Base-by-base conservation (phyloP, 2,113 vertebrate genomes). In the Odobenus rosmarus region DNA sequence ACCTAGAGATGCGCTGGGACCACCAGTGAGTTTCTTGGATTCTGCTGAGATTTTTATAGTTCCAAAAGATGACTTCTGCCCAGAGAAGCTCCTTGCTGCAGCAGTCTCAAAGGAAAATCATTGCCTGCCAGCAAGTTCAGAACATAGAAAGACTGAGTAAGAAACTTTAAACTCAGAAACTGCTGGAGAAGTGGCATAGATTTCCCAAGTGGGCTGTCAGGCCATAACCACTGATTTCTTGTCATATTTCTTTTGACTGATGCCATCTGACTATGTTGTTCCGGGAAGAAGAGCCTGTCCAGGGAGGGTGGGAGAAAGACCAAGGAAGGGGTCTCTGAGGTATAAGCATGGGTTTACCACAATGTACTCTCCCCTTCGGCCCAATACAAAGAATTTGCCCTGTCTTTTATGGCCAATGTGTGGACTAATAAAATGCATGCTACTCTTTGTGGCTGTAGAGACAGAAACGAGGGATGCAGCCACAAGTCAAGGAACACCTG, bases 31-130 rank as follows among this genome's bases (percentile, higher is more conserved):
- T 79, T 61, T 92, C 79, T 89, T 15, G 2, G 71, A 53, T 46
- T 55, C 88, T 36, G 64, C 81, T 83, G 76, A 97, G 82, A 92
- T 90, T 92, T 96, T 96, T 94, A 96, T 79, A 92, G 84, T 84
- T 88, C 86, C 24, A 61, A 59, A 93, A 89, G 90, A 72, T 76
- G 31, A n/a, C 55, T 82, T 95, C 82, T 92, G 36, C 61, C 69
- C 77, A 53, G n/a, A 90, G 90, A 85, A 77, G 16, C 67, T 91
- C 77, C 11, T 0, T 3, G 46, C 31, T 81, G 4, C 61, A 61
- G 21, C 12, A n/a, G 28, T 59, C 33, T 72, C 74, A 23, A 87
- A 79, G 42, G 90, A 90, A 94, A 96, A 81, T 46, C 83, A 87
- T 62, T 69, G 87, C 84, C 86, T 82, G 79, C 51, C 67, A 46